These are phyloP conservation scores for Mesocentrotus franciscanus DNA, from an alignment of 53 echinoderm and acorn worm species.

Conservation along the genomic window DNA sequence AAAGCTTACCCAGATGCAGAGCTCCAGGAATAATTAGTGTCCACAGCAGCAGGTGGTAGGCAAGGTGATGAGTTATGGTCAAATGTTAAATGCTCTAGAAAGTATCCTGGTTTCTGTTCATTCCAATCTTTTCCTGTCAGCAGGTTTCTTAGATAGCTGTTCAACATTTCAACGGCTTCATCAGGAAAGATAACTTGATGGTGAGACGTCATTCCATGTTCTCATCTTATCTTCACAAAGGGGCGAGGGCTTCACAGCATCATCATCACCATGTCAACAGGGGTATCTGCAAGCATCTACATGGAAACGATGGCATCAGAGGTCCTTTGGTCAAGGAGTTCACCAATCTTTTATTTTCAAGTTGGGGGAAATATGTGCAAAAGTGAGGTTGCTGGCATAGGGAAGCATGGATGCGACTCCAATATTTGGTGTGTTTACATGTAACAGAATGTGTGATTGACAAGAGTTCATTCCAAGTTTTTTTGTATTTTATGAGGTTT, in stretches of 20 bases:
- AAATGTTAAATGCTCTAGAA: conserved; percentile 28
- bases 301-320: not conserved
- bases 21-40: not conserved
- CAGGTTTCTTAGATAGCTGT: not conserved
- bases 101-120: conserved; percentile 14
- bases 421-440: conserved; percentile 20
- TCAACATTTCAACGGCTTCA: not conserved
- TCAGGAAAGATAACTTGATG: not conserved
- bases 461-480: conserved; percentile 51
- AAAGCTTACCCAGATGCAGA: not conserved
- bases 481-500: not conserved
- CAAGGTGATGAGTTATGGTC: conserved; percentile 1
- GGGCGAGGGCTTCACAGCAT: not conserved
- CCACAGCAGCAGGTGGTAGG: conserved; percentile 1
- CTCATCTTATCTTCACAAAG: not conserved
- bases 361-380: not conserved
- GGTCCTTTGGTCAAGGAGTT: not conserved
- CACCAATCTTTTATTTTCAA: not conserved
- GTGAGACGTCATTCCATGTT: conserved; percentile 22
- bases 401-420: not conserved
- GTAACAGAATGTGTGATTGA: conserved; percentile 46
- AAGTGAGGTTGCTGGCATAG: not conserved
- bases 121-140: conserved; percentile 31
- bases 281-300: not conserved
- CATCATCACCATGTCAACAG: not conserved